A percentile compares a stretch with the other conserved stretches of the same genome.
Evolutionary conservation across 2,113 vertebrate genomes (phyloP).

Genomic region (Sinocyclocheilus rhinocerous): DNA sequence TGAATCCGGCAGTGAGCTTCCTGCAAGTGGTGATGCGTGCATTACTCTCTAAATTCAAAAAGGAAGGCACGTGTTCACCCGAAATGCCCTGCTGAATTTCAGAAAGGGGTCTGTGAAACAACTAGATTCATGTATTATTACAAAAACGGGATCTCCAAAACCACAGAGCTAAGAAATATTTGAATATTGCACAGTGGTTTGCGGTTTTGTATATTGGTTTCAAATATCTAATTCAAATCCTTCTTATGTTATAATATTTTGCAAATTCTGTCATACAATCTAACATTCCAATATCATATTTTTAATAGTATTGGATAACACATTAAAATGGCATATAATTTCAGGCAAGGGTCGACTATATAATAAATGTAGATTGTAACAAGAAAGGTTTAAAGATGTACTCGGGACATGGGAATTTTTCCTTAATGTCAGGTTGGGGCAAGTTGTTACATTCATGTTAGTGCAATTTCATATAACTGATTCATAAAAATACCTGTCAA

Average conservation of each 20-base stretch:
- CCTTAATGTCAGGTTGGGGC: not conserved
- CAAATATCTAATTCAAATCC: too few species aligned
- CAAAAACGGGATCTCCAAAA: too few species aligned
- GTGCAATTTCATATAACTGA: not conserved
- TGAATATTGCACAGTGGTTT: not conserved
- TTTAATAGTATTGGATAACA: not conserved
- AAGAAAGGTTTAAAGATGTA: not conserved
- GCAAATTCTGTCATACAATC: not conserved
- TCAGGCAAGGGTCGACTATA: not conserved
- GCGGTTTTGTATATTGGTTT: too few species aligned
- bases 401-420: not conserved
- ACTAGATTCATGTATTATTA: not conserved
- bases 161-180: too few species aligned
- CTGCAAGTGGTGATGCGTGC: not conserved
- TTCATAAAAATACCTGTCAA: too few species aligned
- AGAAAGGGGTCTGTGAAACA: not conserved
- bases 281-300: not conserved
- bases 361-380: not conserved
- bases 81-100: not conserved
- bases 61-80: not conserved
- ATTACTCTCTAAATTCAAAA: not conserved
- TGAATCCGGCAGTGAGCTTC: slow-evolving; percentile 9
- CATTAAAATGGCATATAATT: not conserved
- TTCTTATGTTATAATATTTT: not conserved
- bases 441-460: not conserved